phyloP scores from a whole-genome alignment of 2,888 invertebrate species.

The Podabrus alpinus region DNA sequence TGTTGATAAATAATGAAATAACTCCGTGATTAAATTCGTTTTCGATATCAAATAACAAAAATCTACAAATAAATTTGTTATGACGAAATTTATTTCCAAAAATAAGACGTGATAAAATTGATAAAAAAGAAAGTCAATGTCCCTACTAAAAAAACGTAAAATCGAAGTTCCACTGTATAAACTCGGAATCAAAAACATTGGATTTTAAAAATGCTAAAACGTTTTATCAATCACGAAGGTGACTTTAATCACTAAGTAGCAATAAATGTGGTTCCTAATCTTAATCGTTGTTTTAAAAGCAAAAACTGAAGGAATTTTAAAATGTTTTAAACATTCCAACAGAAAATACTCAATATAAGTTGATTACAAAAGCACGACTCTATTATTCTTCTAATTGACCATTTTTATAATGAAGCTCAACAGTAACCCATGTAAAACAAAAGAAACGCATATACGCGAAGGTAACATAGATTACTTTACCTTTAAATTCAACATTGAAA shows the following conservation, averaged over 20 bases:
- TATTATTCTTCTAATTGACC: not conserved
- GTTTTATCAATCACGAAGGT: not conserved
- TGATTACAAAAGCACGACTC: not conserved
- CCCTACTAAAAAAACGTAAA: no score
- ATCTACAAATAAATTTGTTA: no score
- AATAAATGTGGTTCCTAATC: not conserved
- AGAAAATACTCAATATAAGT: not conserved
- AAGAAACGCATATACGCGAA: not conserved
- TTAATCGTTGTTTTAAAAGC: not conserved
- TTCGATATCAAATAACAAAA: no score
- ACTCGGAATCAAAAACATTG: not conserved
- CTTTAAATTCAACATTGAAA: not conserved
- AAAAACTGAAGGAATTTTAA: not conserved
- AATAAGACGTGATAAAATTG: no score
- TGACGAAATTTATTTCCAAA: no score
- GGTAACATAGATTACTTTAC: not conserved
- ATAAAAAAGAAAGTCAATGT: no score
- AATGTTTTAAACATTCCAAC: not conserved
- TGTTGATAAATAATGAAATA: no score
- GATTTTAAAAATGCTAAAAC: not conserved
- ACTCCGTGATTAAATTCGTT: no score
- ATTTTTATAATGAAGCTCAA: not conserved
- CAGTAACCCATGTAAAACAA: not conserved
- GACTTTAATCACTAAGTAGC: not conserved
- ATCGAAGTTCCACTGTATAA: no score